phyloP scores from a whole-genome alignment of 2,888 invertebrate genomes.

The Ectobius pallidus region DNA sequence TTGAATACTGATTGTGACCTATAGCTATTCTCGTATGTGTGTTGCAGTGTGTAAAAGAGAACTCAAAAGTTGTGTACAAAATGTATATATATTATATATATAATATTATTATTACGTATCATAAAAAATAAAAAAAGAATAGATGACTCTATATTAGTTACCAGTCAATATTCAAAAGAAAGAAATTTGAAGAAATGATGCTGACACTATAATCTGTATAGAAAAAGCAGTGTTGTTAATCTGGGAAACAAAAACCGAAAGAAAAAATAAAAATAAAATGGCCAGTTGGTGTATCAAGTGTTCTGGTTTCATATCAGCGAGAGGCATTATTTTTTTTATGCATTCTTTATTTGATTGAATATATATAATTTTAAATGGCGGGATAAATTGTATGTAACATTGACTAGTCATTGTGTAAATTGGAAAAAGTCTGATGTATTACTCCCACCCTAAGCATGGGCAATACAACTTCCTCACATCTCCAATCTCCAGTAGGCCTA shows the following conservation, averaged over 20 bases:
- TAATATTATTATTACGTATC: conserved; percentile 27
- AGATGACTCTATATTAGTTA: conserved; percentile 39
- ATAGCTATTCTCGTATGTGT: conserved; percentile 37
- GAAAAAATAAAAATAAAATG: conserved; percentile 2
- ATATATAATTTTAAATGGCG: no score
- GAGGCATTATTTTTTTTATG: no score
- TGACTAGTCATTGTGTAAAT: no score
- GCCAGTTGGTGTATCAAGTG: conserved; percentile 13
- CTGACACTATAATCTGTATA: conserved; percentile 8
- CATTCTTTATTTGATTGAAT: no score
- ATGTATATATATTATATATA: conserved; percentile 37
- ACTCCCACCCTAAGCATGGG: no score
- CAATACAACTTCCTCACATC: no score
- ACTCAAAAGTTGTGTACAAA: conserved; percentile 39
- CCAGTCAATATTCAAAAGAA: conserved; percentile 34
- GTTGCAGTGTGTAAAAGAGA: conserved; percentile 29
- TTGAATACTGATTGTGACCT: conserved; percentile 33
- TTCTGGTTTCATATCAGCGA: no score
- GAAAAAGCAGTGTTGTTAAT: conserved; percentile 10
- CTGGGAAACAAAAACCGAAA: conserved; percentile 12
- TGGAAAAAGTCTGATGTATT: no score
- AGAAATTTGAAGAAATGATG: neutral
- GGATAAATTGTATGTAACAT: no score
- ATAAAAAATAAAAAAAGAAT: conserved; percentile 30
- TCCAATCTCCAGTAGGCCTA: no score